phyloP scores from a whole-genome alignment of 2,113 vertebrate species.

The Serinus canaria region DNA sequence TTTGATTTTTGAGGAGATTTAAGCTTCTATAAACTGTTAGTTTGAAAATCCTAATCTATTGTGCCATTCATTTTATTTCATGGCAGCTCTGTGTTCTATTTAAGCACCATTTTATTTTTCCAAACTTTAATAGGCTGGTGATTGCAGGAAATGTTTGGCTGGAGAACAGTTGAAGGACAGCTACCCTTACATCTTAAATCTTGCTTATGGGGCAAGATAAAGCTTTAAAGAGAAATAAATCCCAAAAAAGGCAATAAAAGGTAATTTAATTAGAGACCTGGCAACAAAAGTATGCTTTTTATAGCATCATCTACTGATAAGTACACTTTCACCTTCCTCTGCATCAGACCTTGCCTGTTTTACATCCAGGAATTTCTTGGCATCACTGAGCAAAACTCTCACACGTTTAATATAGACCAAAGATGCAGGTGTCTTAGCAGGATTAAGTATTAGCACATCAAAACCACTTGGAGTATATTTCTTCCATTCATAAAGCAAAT shows the following conservation, averaged over 20 bases:
- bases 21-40: neutral
- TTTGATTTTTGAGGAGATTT: neutral
- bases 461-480: neutral
- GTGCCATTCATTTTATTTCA: neutral
- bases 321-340: constrained; percentile 44
- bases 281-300: constrained; percentile 49
- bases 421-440: neutral
- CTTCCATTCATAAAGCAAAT: constrained; percentile 10
- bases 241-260: constrained; percentile 9
- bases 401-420: neutral
- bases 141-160: neutral
- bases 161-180: constrained; percentile 42
- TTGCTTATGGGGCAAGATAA: constrained; percentile 35
- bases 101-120: neutral
- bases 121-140: neutral
- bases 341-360: neutral
- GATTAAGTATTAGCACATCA: neutral
- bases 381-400: neutral
- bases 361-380: constrained; percentile 42
- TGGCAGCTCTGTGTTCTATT: neutral
- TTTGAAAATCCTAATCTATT: neutral
- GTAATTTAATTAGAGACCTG: constrained; percentile 63
- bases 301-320: constrained; percentile 34
- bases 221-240: constrained; percentile 52
- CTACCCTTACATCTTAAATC: constrained; percentile 31